Conservation (phyloP, 1,140 invertebrate genomes). For the Procambarus clarkii region DNA sequence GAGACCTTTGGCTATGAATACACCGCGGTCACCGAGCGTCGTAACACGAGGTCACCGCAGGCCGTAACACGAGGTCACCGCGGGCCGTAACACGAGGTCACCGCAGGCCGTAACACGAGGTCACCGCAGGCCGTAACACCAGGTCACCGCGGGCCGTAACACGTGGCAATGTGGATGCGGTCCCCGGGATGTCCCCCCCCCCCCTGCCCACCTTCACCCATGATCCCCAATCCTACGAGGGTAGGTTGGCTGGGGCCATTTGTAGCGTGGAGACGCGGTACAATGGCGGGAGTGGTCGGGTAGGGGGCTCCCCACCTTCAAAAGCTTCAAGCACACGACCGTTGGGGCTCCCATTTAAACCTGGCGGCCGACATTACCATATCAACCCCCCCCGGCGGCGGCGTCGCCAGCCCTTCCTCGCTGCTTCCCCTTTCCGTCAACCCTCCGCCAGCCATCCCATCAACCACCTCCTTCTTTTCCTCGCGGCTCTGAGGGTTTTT, state of each 20-base stretch:
- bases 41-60: too few species aligned
- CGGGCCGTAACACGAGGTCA: too few species aligned
- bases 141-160: too few species aligned
- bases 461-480: neutral
- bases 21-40: too few species aligned
- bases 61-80: too few species aligned
- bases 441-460: neutral
- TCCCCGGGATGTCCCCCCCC: neutral
- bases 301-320: constrained; percentile 22
- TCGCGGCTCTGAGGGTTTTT: neutral
- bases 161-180: neutral
- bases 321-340: constrained; percentile 65
- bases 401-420: constrained; percentile 33
- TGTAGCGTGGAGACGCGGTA: constrained; percentile 27
- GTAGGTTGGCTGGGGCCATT: constrained; percentile 35
- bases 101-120: too few species aligned
- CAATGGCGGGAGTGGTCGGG: constrained; percentile 7
- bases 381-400: constrained; percentile 15
- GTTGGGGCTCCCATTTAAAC: constrained; percentile 64
- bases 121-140: too few species aligned
- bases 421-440: constrained; percentile 38
- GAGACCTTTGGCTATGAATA: too few species aligned
- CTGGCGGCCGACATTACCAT: constrained; percentile 56
- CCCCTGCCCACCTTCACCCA: neutral
- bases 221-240: constrained; percentile 18